Base-by-base conservation (phyloP, 2,888 invertebrate genomes). In the Volucella inanis region DNA sequence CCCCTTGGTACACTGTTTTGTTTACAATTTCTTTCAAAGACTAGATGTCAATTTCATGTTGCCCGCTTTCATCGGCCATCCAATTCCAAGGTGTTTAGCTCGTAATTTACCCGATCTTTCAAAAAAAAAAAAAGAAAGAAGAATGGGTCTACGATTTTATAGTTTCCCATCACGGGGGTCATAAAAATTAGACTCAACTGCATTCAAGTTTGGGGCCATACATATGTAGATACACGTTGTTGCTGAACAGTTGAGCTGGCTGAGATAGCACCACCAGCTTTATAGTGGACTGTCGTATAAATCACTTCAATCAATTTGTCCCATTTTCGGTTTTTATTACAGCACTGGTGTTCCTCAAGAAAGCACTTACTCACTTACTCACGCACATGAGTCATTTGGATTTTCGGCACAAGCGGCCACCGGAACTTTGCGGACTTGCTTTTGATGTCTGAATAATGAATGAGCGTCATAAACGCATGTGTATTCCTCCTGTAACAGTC, bases 271-370 rank as follows among this genome's bases (percentile, higher is more conserved):
- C 31, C 31, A 31, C 31, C 31, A 2, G 31, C 31, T 31, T 31
- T 31, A 31, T 31, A 6, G 45, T 39, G 67, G n/a, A 61, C 49
- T 82, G 57, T 78, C 65, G 31, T 54, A 54, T 55, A 65, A 80
- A 75, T 71, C 71, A 65, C 55, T 67, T 67, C 71, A 50, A 67
- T 71, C 55, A 80, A 75, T 80, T 80, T 75, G 79, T 75, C 65
- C 75, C 85, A 80, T 71, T 81, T 81, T 79, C 41, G 54, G 49
- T 15, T 61, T 76, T 68, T 65, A 62, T 77, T 67, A 18, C 47
- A 22, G 12, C 52, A n/a, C 43, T 31, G 31, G 57, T 49, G 41
- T 38, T 38, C 22, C 38, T 31, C 62, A 38, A 72, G 72, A 47
- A 52, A 64, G 50, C 39, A 38, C 38, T 22, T 15, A 4, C 31